Conservation (phyloP, 2,888 invertebrate species). For the Cosmopolites sordidus region DNA sequence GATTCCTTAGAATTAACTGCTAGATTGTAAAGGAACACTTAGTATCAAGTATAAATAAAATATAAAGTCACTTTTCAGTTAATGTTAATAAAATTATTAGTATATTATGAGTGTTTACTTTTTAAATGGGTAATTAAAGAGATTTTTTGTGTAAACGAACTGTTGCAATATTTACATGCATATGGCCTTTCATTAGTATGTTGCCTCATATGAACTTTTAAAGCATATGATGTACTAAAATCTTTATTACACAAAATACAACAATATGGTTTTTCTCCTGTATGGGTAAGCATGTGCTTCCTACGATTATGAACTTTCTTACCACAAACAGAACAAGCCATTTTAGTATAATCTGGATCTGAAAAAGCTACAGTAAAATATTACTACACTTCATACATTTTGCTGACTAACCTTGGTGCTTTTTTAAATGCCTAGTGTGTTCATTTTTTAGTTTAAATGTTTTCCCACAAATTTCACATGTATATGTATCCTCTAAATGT, state of each 20-base stretch:
- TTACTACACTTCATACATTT: conserved; percentile 30
- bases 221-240: conserved; percentile 36
- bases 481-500: conserved; percentile 35
- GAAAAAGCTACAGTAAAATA: conserved; percentile 31
- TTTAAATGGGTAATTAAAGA: conserved; percentile 38
- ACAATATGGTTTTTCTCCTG: conserved; percentile 37
- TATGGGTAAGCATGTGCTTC: conserved; percentile 38
- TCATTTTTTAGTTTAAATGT: conserved; percentile 37
- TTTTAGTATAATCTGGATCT: conserved; percentile 38
- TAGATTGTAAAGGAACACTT: too few relatives aligned
- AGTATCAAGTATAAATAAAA: too few relatives aligned
- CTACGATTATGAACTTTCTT: conserved; percentile 37
- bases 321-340: conserved; percentile 37
- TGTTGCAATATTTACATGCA: conserved; percentile 30
- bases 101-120: conserved; percentile 33
- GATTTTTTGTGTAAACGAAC: conserved; percentile 38
- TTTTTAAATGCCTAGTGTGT: conserved; percentile 36
- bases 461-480: conserved; percentile 40
- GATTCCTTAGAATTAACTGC: too few relatives aligned
- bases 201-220: conserved; percentile 37
- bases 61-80: too few relatives aligned
- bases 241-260: conserved; percentile 37
- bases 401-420: conserved; percentile 34
- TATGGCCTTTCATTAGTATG: conserved; percentile 41
- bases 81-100: too few relatives aligned